Evolutionary conservation across 2,797 vertebrate species (phyloP), one percentile per base, ranked within the genome.

Genomic region (Melopsittacus undulatus): DNA sequence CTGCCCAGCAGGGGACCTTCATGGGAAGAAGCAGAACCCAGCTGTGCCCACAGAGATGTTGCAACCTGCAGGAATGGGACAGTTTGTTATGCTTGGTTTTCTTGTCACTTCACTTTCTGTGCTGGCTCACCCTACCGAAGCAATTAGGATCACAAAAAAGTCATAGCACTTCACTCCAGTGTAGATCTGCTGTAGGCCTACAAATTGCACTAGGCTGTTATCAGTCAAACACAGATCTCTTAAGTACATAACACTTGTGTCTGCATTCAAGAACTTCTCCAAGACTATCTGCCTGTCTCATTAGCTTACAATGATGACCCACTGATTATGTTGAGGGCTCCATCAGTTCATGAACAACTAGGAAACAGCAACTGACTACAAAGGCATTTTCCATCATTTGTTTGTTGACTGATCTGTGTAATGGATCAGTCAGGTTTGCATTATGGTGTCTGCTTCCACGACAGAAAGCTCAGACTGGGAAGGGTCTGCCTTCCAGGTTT

Each of bases 141-240:
- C 51, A 59, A 26, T 29, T 42, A 72, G 38, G 38, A 61, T 69
- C 43, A 59, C 27, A 66, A 57, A 70, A 74, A 45, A 29, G 0
- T 22, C 40, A 5, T 2, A 42, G n/a, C 51, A 23, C 79, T 89
- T 66, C 36, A 38, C 57, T 34, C 19, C 34, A 29, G 61, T 3
- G n/a, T 30, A 77, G 56, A 43, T 85, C 62, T 4, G n/a, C 54
- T 20, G 3, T 3, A 67, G 48, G 52, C 63, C 70, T 70, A 74
- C 75, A 80, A 69, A 57, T 49, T 62, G 49, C 34, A 61, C 38
- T 4, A 15, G 38, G 42, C 49, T 91, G 72, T 91, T 89, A 89
- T 69, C 87, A 89, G 68, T 20, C 85, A 92, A 85, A 74, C 76
- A 74, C 90, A 77, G 43, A 80, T 70, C 90, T 91, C 92, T 67